A percentile compares a stretch with the other conserved stretches of the same genome.
Conservation (phyloP, 2,888 invertebrate genomes). For the Drosophila multiciliata region DNA sequence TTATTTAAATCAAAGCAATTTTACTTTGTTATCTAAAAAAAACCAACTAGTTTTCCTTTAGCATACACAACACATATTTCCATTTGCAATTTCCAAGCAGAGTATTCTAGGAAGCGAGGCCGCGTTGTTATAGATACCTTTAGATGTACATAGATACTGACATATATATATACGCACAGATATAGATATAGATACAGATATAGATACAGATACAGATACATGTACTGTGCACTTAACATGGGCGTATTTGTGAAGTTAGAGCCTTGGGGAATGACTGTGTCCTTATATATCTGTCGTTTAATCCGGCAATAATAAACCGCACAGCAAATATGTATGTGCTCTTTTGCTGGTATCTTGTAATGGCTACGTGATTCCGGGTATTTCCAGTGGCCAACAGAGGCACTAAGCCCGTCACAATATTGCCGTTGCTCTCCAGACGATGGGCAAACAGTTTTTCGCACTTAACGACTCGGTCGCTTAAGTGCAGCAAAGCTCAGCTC, state of each 20-base stretch:
- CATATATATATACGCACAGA: background rate
- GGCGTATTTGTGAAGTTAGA: background rate
- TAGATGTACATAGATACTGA: conserved; percentile 3
- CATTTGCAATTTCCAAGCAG: background rate
- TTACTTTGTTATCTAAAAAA: background rate
- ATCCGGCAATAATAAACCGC: conserved; percentile 68
- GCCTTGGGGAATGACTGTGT: background rate
- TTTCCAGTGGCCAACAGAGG: conserved; percentile 11
- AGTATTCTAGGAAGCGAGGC: background rate
- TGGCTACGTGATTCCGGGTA: conserved; percentile 49
- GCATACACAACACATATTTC: background rate
- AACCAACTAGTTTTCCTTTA: background rate
- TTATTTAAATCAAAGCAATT: too few species aligned
- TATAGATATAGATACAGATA: conserved; percentile 13
- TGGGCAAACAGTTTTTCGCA: conserved; percentile 69
- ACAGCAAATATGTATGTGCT: conserved; percentile 31
- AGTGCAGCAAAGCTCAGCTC: conserved; percentile 31
- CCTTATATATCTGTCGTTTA: conserved; percentile 31
- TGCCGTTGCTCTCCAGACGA: conserved; percentile 41
- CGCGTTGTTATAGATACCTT: background rate
- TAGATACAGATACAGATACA: conserved; percentile 9
- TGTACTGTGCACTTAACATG: background rate
- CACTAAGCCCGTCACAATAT: conserved; percentile 52
- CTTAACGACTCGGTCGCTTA: conserved; percentile 58
- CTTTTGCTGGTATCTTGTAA: conserved; percentile 16